Evolutionary conservation across 2,113 vertebrate species (phyloP).

Genomic region (Pseudonaja textilis): DNA sequence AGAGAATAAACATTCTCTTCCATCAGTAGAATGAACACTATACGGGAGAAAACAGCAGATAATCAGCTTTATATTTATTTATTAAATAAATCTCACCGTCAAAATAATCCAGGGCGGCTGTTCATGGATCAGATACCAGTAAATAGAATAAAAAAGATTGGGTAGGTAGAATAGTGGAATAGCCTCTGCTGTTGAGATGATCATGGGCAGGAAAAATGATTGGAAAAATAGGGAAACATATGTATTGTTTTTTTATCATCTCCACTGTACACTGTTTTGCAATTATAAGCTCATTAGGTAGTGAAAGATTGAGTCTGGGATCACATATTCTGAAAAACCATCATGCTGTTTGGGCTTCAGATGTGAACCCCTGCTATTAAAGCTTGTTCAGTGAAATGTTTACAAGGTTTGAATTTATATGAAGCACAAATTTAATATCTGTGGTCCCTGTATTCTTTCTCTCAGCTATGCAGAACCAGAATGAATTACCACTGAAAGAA

Average conservation of each 20-base stretch:
- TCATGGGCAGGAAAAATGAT: background rate
- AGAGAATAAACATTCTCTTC: slow-evolving; percentile 53
- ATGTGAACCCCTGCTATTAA: background rate
- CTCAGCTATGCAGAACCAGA: slow-evolving; percentile 36
- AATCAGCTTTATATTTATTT: slow-evolving; percentile 9
- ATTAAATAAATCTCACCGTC: too few species aligned
- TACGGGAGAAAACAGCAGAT: slow-evolving; percentile 58
- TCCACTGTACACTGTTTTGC: background rate
- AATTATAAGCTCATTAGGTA: background rate
- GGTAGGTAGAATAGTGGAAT: background rate
- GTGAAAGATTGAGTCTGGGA: background rate
- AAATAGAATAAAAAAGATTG: too few species aligned
- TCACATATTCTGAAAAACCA: background rate
- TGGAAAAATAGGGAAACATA: background rate
- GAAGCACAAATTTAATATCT: background rate
- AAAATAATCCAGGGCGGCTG: too few species aligned
- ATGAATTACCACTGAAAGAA: slow-evolving; percentile 3
- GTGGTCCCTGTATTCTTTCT: slow-evolving; percentile 19
- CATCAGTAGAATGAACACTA: slow-evolving; percentile 1
- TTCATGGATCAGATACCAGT: background rate
- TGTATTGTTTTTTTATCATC: background rate
- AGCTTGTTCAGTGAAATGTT: background rate
- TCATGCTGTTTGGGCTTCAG: background rate
- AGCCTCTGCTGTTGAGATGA: background rate
- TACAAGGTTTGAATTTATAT: background rate